Percentiles rank a stretch among this genome's conserved stretches.
Conservation (phyloP, 2,113 vertebrate species). For the Herpailurus yagouaroundi region DNA sequence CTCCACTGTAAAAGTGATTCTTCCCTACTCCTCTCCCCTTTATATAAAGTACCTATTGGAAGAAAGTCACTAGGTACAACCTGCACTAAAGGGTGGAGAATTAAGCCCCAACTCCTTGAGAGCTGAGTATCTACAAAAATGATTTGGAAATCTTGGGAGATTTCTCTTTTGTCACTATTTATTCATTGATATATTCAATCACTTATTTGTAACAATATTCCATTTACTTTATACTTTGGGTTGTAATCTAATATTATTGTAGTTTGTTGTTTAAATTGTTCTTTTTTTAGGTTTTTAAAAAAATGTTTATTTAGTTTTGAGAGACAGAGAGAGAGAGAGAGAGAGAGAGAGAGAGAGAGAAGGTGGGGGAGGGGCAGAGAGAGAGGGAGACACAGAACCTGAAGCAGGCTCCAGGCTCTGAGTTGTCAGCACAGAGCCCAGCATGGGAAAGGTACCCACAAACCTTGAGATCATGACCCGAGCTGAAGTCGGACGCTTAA, state of each 20-base stretch:
- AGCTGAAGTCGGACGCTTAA: no score
- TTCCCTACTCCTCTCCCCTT: not conserved
- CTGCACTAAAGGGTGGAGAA: not conserved
- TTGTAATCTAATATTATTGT: not conserved
- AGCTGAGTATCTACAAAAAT: not conserved
- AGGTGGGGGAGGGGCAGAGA: no score
- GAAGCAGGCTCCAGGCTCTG: no score
- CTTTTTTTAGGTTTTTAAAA: not conserved
- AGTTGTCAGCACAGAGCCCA: no score
- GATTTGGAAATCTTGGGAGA: not conserved
- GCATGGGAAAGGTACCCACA: no score
- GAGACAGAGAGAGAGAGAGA: no score
- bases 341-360: no score
- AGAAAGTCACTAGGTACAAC: not conserved
- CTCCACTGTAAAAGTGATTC: not conserved
- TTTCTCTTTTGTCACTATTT: not conserved
- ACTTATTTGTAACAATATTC: not conserved
- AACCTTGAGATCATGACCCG: no score
- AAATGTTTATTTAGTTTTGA: no score
- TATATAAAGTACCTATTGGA: not conserved
- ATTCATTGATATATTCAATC: not conserved
- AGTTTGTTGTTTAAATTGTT: not conserved
- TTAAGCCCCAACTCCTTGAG: not conserved
- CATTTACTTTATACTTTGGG: not conserved
- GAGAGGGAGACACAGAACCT: no score